Base-by-base conservation (phyloP, 2,113 vertebrate genomes). In the Hucho hucho region DNA sequence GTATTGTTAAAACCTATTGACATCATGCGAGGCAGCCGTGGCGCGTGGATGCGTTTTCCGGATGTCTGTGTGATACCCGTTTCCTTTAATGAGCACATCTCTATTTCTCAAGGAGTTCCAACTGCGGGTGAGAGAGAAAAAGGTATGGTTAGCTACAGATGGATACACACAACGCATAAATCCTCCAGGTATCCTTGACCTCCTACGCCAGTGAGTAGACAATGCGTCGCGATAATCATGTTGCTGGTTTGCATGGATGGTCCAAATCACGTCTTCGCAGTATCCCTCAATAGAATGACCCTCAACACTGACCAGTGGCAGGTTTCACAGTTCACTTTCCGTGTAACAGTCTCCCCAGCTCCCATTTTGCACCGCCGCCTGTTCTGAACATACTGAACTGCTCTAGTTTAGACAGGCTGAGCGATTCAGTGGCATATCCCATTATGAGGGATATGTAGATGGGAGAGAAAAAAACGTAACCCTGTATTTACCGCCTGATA, bases 381-480 rank as follows among this genome's bases (percentile, higher is more conserved):
- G 77, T 72, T 5, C 81, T 78, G 75, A 86, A 28, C 84, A 74
- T 79, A 85, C 79, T 87, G 90, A 91, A 85, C 89, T 87, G 89
- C 88, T 83, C 86, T 47, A 43, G 86, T 86, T 89, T 77, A 89
- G 83, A 88, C 28, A 81, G 67, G 83, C 81, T 71, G 76, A 85
- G 82, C 80, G 85, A 88, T 82, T 81, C 82, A 77, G 84, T 79
- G 86, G 83, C 89, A 89, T 88, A 92, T 91, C 90, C 90, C 91
- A 90, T 93, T 91, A 92, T 81, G 75, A 86, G 26, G 89, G 89
- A 91, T 90, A 74, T 69, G 69, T 47, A 37, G 83, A 85, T 32
- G 32, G 73, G 78, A 78, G 28, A 79, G n/a, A 75, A 76, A 69
- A 73, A 77, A 84, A 86, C 69, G 90, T 93, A 92, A 92, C 92